Percentiles rank a stretch among this genome's conserved stretches.
Evolutionary conservation across 2,888 invertebrate species (phyloP).

Genomic region (Ormyrus thymus): DNA sequence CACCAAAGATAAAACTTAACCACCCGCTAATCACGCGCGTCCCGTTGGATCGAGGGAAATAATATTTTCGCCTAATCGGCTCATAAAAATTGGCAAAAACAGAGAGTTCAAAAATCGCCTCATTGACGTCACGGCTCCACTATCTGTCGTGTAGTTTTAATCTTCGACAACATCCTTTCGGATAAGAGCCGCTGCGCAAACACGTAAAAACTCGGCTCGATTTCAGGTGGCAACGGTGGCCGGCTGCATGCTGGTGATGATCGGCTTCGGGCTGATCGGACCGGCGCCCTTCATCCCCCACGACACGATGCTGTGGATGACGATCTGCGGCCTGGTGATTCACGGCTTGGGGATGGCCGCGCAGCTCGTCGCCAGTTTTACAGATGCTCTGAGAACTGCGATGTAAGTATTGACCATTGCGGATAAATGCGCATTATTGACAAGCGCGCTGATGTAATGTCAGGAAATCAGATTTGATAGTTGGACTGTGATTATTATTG

Average conservation of each 20-base stretch:
- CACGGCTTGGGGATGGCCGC: slow-evolving; percentile 91
- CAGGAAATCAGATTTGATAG: no score
- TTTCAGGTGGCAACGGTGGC: slow-evolving; percentile 78
- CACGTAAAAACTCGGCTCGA: no score
- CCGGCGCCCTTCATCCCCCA: slow-evolving; percentile 86
- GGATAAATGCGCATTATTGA: no score
- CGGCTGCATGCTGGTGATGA: slow-evolving; percentile 81
- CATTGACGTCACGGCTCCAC: neutral
- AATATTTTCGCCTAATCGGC: no score
- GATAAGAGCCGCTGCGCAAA: no score
- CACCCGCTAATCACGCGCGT: no score
- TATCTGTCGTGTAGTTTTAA: neutral
- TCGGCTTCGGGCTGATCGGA: slow-evolving; percentile 85
- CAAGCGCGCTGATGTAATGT: no score
- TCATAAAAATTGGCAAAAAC: neutral
- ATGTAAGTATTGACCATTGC: slow-evolving; percentile 79
- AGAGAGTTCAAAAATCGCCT: neutral
- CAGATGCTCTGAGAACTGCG: slow-evolving; percentile 87
- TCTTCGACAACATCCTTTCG: neutral
- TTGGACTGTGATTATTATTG: no score
- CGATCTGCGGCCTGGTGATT: slow-evolving; percentile 83
- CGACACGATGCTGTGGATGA: slow-evolving; percentile 81
- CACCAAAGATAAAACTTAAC: no score
- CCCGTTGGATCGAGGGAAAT: no score
- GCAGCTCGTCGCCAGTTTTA: slow-evolving; percentile 89